phyloP scores from a whole-genome alignment of 2,888 invertebrate species.

The Clunio marinus region DNA sequence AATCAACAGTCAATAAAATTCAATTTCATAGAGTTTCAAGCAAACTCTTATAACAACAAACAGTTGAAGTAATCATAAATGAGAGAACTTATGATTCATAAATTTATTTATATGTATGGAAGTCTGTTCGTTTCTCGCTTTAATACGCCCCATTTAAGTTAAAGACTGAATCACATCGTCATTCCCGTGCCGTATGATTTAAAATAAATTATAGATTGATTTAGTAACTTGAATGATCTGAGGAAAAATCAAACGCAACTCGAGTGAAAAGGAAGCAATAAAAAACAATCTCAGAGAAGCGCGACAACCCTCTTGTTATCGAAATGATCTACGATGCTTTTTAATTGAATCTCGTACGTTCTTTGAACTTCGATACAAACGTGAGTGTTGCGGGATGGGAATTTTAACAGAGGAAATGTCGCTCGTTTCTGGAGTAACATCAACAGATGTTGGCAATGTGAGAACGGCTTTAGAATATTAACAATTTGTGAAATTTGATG shows the following conservation, averaged over 20 bases:
- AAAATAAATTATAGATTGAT: conserved; percentile 8
- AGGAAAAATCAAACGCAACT: neutral
- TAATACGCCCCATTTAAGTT: neutral
- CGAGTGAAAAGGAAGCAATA: conserved; percentile 22
- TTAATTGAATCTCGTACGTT: conserved; percentile 20
- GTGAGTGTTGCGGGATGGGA: neutral
- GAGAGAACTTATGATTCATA: no score
- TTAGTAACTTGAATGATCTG: neutral
- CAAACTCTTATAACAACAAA: no score
- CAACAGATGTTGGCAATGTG: conserved; percentile 28
- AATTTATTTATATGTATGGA: neutral
- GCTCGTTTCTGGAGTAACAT: neutral
- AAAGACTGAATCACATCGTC: neutral
- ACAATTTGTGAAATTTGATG: neutral
- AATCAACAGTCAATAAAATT: no score
- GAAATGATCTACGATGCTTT: conserved; percentile 12
- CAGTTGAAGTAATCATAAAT: no score
- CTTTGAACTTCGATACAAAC: neutral
- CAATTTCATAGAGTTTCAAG: no score
- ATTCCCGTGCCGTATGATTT: neutral
- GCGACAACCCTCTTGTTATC: conserved; percentile 20
- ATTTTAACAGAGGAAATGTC: neutral
- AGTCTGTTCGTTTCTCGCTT: neutral
- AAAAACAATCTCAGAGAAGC: conserved; percentile 1
- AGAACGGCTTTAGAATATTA: conserved; percentile 4